Base-by-base conservation (phyloP, 2,113 vertebrate species). In the Seriola quinqueradiata region DNA sequence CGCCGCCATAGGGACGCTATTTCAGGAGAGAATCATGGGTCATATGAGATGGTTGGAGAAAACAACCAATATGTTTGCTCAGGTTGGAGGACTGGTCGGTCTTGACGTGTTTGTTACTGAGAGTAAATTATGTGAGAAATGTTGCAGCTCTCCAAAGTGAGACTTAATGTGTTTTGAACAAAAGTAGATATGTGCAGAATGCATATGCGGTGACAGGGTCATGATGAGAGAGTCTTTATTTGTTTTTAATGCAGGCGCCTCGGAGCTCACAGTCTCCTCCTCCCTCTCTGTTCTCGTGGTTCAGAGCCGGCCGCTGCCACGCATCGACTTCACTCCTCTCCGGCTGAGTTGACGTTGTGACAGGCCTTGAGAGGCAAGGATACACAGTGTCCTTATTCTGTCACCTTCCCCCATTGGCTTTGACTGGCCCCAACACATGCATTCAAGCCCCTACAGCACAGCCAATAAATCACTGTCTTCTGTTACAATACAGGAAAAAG, bases 381-480 rank as follows among this genome's bases (percentile, higher is more conserved):
- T 82, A 44, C 87, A 78, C 84, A 63, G 73, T 90, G 94, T 92
- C 94, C 93, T 92, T 92, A 94, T 95, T 95, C 94, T 95, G 93
- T 96, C 95, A 93, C 86, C 89, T 75, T 75, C 85, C 91, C 91
- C 93, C 77, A 80, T 79, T 93, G 92, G 77, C 84, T 93, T 85
- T 88, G 81, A 94, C 86, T 92, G 87, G 82, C 85, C 93, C 79
- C 83, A 90, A 92, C 93, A 86, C 83, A 86, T 71, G 74, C 92
- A 89, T 90, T 91, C 79, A 85, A 83, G 75, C 91, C 89, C 78
- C 81, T 80, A 81, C 90, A 86, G 90, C 90, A 84, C 87, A 86
- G 82, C 90, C 91, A 93, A 95, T 95, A 95, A 93, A 95, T 95
- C 94, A 94, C 90, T 94, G 92, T 94, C 94, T 77, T 83, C 79